Evolutionary conservation across 2,113 vertebrate species (phyloP), one percentile per base, ranked within the genome.

Genomic region (Microtus ochrogaster): DNA sequence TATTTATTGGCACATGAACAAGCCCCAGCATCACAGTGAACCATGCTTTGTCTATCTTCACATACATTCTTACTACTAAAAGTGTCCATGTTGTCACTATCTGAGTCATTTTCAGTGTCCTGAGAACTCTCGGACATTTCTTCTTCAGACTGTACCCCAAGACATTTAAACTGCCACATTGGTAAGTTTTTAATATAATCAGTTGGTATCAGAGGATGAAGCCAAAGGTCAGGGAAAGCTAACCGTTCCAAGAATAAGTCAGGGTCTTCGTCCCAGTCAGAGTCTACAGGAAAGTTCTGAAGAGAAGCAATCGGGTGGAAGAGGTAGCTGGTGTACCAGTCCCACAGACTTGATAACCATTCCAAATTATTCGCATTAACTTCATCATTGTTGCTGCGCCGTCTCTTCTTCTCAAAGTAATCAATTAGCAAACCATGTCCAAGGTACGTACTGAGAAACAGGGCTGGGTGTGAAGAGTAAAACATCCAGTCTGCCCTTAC

Each of bases 401-500:
- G 98, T 47, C 99, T 99, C 93, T 99, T 99, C 98, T 99, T 99
- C 98, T 99, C 99, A 97, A 99, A 99, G 98, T 99, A 99, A 98
- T 99, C 99, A 0, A 99, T 99, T 3, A 99, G 98, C 72, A 99
- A 98, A 79, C 99, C 99, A 0, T 99, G 99, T 66, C 99, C 99
- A 61, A 99, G 98, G 97, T 99, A 99, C 0, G 99, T 99, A 97
- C 99, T 99, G 93, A 99, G 99, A 98, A 99, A 99, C 83, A 99
- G 99, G 70, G 99, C 99, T 0, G 99, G 99, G 89, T 99, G 99
- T 0, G 99, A 99, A 0, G 99, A 99, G 96, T 99, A 99, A 98
- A 99, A 99, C 97, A 99, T 99, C 99, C 99, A 99, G 76, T 99
- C 99, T 0, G 99, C 99, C 97, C 99, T 98, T 6, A 99, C 99